phyloP scores from a whole-genome alignment of 2,797 vertebrate genomes.

The Pipistrellus nathusii region DNA sequence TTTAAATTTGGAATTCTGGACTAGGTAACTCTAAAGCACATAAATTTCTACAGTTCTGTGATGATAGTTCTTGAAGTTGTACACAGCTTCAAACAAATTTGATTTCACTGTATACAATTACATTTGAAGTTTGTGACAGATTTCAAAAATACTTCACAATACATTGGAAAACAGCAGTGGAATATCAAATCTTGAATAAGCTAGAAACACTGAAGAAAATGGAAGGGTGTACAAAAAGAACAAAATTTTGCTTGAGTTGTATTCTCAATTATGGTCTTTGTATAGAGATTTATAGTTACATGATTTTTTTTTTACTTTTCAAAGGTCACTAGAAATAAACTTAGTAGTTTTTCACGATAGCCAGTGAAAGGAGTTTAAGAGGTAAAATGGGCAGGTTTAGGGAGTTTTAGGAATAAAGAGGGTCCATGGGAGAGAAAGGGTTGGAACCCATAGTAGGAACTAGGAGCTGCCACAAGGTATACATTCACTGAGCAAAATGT shows the following conservation, averaged over 20 bases:
- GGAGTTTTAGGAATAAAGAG: too few relatives aligned
- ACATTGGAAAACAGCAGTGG: background rate
- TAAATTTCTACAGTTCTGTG: background rate
- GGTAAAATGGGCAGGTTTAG: too few relatives aligned
- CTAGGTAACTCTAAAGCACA: background rate
- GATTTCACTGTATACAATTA: background rate
- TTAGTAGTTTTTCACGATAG: too few relatives aligned
- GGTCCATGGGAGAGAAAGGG: too few relatives aligned
- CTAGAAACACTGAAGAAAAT: background rate
- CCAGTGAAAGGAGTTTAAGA: too few relatives aligned
- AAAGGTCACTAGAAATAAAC: background rate
- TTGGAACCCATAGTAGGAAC: too few relatives aligned
- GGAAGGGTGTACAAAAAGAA: background rate
- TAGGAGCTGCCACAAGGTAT: too few relatives aligned
- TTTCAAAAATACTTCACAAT: constrained; percentile 8
- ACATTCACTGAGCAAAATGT: too few relatives aligned
- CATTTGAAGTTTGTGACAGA: background rate
- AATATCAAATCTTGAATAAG: background rate
- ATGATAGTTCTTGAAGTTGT: background rate
- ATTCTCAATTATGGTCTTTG: background rate
- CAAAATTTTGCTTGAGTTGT: background rate
- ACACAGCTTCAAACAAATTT: background rate
- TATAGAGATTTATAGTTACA: background rate
- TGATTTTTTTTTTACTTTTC: background rate
- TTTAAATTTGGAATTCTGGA: background rate